Percentiles rank a stretch among this genome's conserved stretches.
These are phyloP conservation scores for Oryzias melastigma DNA, from an alignment of 2,113 vertebrate species.

Conservation along the genomic window DNA sequence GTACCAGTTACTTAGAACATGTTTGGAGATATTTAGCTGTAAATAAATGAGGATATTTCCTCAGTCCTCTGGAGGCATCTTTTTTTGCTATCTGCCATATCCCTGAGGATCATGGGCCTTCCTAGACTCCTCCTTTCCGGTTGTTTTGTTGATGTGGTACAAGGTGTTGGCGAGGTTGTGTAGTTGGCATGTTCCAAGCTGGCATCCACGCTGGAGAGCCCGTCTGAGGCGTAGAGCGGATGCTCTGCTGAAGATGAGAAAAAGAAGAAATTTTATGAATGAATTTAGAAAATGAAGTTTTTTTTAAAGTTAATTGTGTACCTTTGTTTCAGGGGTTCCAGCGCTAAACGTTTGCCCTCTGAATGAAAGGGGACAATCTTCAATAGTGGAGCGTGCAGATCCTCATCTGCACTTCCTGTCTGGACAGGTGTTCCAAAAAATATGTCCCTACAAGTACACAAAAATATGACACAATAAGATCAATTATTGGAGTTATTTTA, in stretches of 20 bases:
- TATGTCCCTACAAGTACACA: conserved; percentile 39
- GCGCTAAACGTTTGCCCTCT: conserved; percentile 26
- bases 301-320: background rate
- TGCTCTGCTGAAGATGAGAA: conserved; percentile 25
- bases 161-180: conserved; percentile 77
- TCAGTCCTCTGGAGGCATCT: conserved; percentile 18
- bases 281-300: background rate
- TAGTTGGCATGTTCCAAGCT: conserved; percentile 78
- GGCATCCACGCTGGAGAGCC: conserved; percentile 65
- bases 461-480: conserved; percentile 19
- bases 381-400: conserved; percentile 24
- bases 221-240: conserved; percentile 47
- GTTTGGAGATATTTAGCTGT: conserved; percentile 31
- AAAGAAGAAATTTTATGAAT: background rate
- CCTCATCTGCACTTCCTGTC: conserved; percentile 29
- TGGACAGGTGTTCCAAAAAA: conserved; percentile 18
- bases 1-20: conserved; percentile 58
- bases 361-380: conserved; percentile 51
- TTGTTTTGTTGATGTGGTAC: conserved; percentile 64
- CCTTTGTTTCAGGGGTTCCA: conserved; percentile 52
- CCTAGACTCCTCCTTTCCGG: conserved; percentile 69
- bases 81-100: conserved; percentile 66
- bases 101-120: conserved; percentile 68
- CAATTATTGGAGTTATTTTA: no score
- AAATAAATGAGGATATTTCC: conserved; percentile 9